Evolutionary conservation across 2,888 invertebrate species (phyloP).

Genomic region (Zootermopsis nevadensis): DNA sequence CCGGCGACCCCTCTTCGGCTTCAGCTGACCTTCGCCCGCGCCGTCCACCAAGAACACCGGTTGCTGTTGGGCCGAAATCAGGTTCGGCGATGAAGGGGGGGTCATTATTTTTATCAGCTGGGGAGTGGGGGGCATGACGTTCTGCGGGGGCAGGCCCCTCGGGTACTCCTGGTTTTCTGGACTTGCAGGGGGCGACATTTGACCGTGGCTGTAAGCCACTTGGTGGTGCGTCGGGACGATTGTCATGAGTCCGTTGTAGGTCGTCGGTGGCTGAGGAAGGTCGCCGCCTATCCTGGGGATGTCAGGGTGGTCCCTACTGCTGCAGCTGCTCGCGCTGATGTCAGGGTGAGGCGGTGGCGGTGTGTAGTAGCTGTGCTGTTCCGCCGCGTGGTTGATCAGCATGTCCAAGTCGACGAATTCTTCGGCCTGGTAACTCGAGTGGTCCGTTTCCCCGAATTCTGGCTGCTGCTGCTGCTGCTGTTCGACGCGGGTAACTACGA

Average conservation of each 20-base stretch:
- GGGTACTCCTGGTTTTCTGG: slow-evolving; percentile 58
- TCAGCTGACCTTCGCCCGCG: slow-evolving; percentile 63
- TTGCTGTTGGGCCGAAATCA: slow-evolving; percentile 56
- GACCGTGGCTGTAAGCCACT: slow-evolving; percentile 57
- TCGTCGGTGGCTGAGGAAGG: slow-evolving; percentile 44
- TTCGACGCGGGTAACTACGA: slow-evolving; percentile 41
- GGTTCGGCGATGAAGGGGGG: slow-evolving; percentile 67
- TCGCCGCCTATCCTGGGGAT: slow-evolving; percentile 36
- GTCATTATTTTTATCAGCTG: slow-evolving; percentile 63
- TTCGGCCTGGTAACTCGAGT: slow-evolving; percentile 56
- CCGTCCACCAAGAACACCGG: slow-evolving; percentile 49
- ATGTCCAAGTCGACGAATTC: slow-evolving; percentile 62
- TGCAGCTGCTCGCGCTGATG: not conserved
- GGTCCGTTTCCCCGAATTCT: slow-evolving; percentile 51
- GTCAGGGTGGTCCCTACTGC: slow-evolving; percentile 38
- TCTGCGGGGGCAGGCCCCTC: slow-evolving; percentile 33
- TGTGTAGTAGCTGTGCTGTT: slow-evolving; percentile 59
- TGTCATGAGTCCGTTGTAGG: slow-evolving; percentile 59
- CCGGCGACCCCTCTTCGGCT: slow-evolving; percentile 62
- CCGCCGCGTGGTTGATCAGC: slow-evolving; percentile 61
- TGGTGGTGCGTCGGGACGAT: slow-evolving; percentile 56
- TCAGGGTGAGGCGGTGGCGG: slow-evolving; percentile 44
- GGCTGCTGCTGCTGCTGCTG: slow-evolving; percentile 3
- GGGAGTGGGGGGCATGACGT: slow-evolving; percentile 46
- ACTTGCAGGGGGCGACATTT: slow-evolving; percentile 63